Base-by-base conservation (phyloP, 2,797 vertebrate genomes). In the Bradypus variegatus region DNA sequence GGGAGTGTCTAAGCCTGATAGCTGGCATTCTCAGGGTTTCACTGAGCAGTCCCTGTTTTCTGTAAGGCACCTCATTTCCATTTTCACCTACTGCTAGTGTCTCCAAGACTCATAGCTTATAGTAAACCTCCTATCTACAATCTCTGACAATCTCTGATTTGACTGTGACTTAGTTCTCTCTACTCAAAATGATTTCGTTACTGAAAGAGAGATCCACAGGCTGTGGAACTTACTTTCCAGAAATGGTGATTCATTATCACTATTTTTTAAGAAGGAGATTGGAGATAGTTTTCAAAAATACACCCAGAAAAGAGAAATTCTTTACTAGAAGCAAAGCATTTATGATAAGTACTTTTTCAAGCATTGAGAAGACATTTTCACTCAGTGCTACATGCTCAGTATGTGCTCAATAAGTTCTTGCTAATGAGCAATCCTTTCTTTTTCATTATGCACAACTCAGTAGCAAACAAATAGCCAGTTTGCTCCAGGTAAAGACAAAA, bases 291-390 rank as follows among this genome's bases (percentile, higher is more conserved):
- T 64, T 93, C 78, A 81, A 82, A 84, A 53, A 53, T 25, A 9
- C 27, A 76, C 2, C 33, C 27, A 41, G 60, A 77, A 91, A 48
- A 94, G n/a, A 70, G 55, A 76, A 62, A 41, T 3, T 55, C 41
- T 64, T 62, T 67, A 41, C 53, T 77, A 58, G 70, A 83, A 87
- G 60, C 60, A 94, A 93, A 92, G 48, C 11, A 60, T 14, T 50
- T 33, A 33, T 55, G 53, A 16, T 29, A 38, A 25, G 12, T 31
- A 48, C 31, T 55, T 55, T 82, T 60, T 76, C 27, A 36, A 65
- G 36, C 9, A 69, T 88, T 80, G 36, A 86, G n/a, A 78, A 86
- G 77, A 31, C 23, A 67, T 77, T 83, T 93, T 50, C 53, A 45
- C 29, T 79, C 55, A 38, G 55, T 69, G 58, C 64, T 50, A 13